Base-by-base conservation (phyloP, 2,797 vertebrate genomes). In the Pygocentrus nattereri region DNA sequence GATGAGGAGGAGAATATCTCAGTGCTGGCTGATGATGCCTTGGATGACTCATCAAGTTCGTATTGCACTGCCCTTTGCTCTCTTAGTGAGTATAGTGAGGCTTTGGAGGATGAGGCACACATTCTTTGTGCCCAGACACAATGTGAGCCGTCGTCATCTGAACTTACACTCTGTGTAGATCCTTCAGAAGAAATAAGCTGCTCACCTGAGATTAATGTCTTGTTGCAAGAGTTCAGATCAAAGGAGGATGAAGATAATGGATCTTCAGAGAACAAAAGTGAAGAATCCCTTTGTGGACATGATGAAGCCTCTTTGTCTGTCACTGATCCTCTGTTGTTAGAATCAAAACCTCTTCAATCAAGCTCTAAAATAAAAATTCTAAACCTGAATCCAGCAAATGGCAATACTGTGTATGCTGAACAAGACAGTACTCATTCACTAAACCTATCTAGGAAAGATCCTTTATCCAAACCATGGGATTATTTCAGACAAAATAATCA, bases 11-110 rank as follows among this genome's bases (percentile, higher is more conserved):
- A 80, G 23, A 65, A 61, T 44, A 49, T 71, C 41, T 58, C 49
- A 52, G 50, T 72, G 31, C 31, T 56, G 54, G 44, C n/a, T 15
- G 78, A 81, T 71, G 78, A 86, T 81, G 41, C 70, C 23, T 82
- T 68, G 27, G 84, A 88, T 78, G 85, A 86, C 54, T 87, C 84
- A 8, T 85, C 84, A 71, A 84, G 85, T 78, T 87, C 87, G 78
- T 88, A 87, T 75, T 85, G 77, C 81, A 82, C 82, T 75, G 84
- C 86, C 49, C 71, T 87, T 74, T 85, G 85, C 82, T 90, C 84
- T 62, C 73, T 85, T 61, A 88, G 86, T 79, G 80, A 86, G 16
- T 73, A 83, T 16, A 65, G 81, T 30, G 85, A 87, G 59, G 77
- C 49, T 34, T 25, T 77, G n/a, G 81, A 82, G 34, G 69, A 85